These are phyloP conservation scores for Amorpha juglandis DNA, from an alignment of 2,888 invertebrate genomes.

Conservation along the genomic window DNA sequence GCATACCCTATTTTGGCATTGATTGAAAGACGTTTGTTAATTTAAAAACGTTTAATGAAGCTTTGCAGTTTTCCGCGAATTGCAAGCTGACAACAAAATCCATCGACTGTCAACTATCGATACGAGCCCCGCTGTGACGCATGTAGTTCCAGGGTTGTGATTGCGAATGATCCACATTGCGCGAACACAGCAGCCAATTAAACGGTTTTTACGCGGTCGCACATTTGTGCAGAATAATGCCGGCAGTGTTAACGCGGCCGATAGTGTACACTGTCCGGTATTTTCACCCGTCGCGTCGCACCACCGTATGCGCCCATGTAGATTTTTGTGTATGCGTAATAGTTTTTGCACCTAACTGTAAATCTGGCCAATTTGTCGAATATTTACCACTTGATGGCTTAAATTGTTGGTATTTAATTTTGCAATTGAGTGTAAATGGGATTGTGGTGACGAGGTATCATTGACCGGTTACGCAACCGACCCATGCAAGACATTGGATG, in stretches of 20 bases:
- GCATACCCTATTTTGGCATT: too few species aligned
- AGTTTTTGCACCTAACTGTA: slow-evolving; percentile 46
- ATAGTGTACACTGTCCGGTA: slow-evolving; percentile 39
- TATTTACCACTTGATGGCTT: slow-evolving; percentile 4
- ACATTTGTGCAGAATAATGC: slow-evolving; percentile 71
- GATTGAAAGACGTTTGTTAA: background rate
- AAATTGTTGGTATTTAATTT: slow-evolving; percentile 27
- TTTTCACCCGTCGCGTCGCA: slow-evolving; percentile 11
- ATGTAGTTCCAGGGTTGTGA: slow-evolving; percentile 59
- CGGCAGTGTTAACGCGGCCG: slow-evolving; percentile 47
- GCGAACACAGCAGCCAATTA: slow-evolving; percentile 68
- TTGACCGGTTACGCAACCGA: slow-evolving; percentile 4
- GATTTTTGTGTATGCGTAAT: slow-evolving; percentile 40
- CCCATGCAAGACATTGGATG: slow-evolving; percentile 2
- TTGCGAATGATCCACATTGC: slow-evolving; percentile 72
- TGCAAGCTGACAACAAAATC: slow-evolving; percentile 9
- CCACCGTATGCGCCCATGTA: slow-evolving; percentile 36
- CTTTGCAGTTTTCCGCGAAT: too few species aligned
- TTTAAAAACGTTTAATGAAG: background rate
- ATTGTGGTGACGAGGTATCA: slow-evolving; percentile 18
- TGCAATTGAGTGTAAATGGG: slow-evolving; percentile 19
- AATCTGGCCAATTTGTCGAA: slow-evolving; percentile 36
- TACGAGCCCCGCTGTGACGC: slow-evolving; percentile 58
- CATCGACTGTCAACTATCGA: slow-evolving; percentile 32
- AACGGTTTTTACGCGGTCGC: slow-evolving; percentile 78